Percentiles rank a stretch among this genome's conserved stretches.
phyloP scores from a whole-genome alignment of 1,140 invertebrate species.

The Matsumurasca onukii region DNA sequence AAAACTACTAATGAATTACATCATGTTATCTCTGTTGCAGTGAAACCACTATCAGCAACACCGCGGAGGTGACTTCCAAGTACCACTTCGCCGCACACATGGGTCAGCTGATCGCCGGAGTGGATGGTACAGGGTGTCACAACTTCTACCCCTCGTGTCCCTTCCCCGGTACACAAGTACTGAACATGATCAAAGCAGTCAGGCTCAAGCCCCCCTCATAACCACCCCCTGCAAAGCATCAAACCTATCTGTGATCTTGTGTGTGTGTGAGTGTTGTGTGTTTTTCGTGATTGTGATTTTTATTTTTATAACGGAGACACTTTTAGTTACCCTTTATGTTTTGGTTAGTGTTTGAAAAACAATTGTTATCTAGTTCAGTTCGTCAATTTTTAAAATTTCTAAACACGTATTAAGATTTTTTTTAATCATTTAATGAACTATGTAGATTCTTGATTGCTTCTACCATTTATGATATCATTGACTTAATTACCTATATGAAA shows the following conservation, averaged over 20 bases:
- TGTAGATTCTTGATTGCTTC: too few relatives aligned
- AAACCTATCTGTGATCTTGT: background rate
- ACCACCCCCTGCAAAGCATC: background rate
- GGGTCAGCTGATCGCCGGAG: conserved; percentile 71
- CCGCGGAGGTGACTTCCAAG: conserved; percentile 65
- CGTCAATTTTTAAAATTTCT: too few relatives aligned
- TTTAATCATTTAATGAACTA: too few relatives aligned
- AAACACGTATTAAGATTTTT: too few relatives aligned
- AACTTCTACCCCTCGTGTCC: conserved; percentile 71
- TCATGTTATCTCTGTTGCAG: conserved; percentile 46
- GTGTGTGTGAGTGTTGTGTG: conserved; percentile 1
- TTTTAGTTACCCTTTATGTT: too few relatives aligned
- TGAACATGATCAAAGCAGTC: conserved; percentile 65
- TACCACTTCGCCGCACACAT: conserved; percentile 82
- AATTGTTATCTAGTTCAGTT: too few relatives aligned
- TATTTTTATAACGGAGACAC: too few relatives aligned
- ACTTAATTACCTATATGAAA: too few relatives aligned
- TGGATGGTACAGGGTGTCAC: conserved; percentile 69
- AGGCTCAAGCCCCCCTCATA: conserved; percentile 2
- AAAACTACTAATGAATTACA: too few relatives aligned
- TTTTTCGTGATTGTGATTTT: background rate
- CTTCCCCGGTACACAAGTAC: conserved; percentile 61
- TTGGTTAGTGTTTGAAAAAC: too few relatives aligned
- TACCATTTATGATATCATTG: too few relatives aligned
- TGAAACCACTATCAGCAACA: conserved; percentile 59